Evolutionary conservation across 1,140 invertebrate genomes (phyloP), one percentile per base, ranked within the genome.

Genomic region (Papilio glaucus): DNA sequence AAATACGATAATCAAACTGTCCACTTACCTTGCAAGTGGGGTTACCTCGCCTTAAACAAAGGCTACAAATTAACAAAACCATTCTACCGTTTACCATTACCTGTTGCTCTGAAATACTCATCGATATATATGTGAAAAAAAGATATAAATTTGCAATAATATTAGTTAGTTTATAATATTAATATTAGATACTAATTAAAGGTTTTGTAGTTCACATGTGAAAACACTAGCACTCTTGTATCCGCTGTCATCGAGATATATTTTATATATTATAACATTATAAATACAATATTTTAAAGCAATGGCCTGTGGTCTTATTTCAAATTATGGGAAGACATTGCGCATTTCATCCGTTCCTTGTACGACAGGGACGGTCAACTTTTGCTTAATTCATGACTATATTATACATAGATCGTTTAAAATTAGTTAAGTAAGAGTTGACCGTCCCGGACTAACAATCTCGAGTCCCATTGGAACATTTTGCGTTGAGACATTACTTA

Each of bases 311-410:
- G 83, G 76, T 85, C 81, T 86, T 82, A 77, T 83, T 86, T 90
- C 87, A 91, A 89, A 90, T 93, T 93, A 93, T 93, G 90, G 90
- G 89, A 93, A 93, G 90, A 93, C 90, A 93, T 93, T 93, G 90
- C 90, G 90, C 90, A 92, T 92, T 92, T 92, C 90, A 92, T 92
- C 90, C 89, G 90, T 92, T 92, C 90, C 90, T 92, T 92, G 85
- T 89, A 80, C 77, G 76, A 77, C 84, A 88, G 82, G 83, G 80
- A 84, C 88, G 83, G 85, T 87, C 79, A 89, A 87, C 85, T 91
- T 86, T 84, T 76, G 21, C 49, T 53, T 2, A 15, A 4, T 15
- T 3, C 15, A 53, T 9, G 10, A 24, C 21, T 4, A 1, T 2
- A 2, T 8, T 9, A 5, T 21, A 3, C 4, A 49, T n/a, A 3